Conservation (phyloP, 2,113 vertebrate genomes). For the Osmerus mordax region DNA sequence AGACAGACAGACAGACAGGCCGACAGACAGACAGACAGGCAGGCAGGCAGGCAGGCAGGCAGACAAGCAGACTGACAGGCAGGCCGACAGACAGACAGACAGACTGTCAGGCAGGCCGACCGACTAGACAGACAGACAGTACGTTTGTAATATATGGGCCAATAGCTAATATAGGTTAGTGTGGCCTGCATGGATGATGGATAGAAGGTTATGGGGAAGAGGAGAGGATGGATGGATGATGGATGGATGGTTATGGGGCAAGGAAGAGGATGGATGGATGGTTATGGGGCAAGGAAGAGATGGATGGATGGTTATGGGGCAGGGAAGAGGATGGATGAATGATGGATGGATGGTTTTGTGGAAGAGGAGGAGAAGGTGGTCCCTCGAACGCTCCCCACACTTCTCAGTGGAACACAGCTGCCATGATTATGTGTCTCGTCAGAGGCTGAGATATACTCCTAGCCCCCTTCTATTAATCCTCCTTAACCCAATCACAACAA, state of each 20-base stretch:
- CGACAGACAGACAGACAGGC: background rate
- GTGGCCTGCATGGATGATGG: background rate
- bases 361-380: slow-evolving; percentile 9
- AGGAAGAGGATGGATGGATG: background rate
- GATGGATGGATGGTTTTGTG: slow-evolving; percentile 3
- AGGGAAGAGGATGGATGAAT: background rate
- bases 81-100: too few relatives aligned
- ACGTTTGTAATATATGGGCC: too few relatives aligned
- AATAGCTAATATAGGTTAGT: too few relatives aligned
- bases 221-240: background rate
- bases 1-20: background rate
- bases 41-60: background rate
- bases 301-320: slow-evolving; percentile 9
- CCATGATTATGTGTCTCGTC: slow-evolving; percentile 52
- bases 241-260: background rate
- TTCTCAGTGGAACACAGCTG: slow-evolving; percentile 33
- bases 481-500: slow-evolving; percentile 51
- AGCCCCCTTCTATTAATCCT: slow-evolving; percentile 34
- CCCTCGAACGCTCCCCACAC: slow-evolving; percentile 36
- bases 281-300: background rate
- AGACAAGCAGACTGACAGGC: too few relatives aligned
- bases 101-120: too few relatives aligned
- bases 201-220: background rate
- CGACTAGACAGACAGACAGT: too few relatives aligned
- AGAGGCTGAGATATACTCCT: slow-evolving; percentile 43